Evolutionary conservation across 2,888 invertebrate species (phyloP), one percentile per base, ranked within the genome.

Genomic region (Scaptomyza flava): DNA sequence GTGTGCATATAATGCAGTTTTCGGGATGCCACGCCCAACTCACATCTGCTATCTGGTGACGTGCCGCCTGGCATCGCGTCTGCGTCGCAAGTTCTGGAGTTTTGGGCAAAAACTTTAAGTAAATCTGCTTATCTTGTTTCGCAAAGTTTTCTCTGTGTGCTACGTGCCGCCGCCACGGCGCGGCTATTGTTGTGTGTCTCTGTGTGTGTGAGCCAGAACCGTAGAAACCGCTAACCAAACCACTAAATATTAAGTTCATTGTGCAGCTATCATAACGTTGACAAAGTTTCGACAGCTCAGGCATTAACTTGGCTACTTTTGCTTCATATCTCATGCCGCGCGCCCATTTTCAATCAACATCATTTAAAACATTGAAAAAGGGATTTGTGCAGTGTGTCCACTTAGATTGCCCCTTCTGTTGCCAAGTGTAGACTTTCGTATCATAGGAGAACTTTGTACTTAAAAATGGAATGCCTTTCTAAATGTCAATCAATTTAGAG

Each of bases 111-210:
- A 85, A 84, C 78, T 88, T 87, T 63, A 77, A 87, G 81, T 77
- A 89, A 89, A 89, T 89, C 87, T 81, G 84, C 87, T 90, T 89
- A 89, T 90, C 89, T 86, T 77, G 75, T 81, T 81, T 71, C 50
- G 34, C 34, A 82, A 84, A 88, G 68, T 56, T 81, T 85, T 76
- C 48, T 14, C 41, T 41, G 41, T 41, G 34, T 67, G 82, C 70
- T 90, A 90, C 90, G 90, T 90, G 90, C 89, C 89, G 89, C 78
- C 90, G 84, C 77, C 79, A 68, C 77, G 85, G 79, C 85, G 73
- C 76, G 72, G 71, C 73, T 70, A 87, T 81, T 79, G 79, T 76
- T 79, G 75, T 64, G 48, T 34, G 20, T 17, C 17, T 41, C 8
- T 41, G 17, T 17, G 41, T 41, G 41, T 41, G 41, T 41, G 41